Base-by-base conservation (phyloP, 2,797 vertebrate species). In the Pseudocheirus occidentalis region DNA sequence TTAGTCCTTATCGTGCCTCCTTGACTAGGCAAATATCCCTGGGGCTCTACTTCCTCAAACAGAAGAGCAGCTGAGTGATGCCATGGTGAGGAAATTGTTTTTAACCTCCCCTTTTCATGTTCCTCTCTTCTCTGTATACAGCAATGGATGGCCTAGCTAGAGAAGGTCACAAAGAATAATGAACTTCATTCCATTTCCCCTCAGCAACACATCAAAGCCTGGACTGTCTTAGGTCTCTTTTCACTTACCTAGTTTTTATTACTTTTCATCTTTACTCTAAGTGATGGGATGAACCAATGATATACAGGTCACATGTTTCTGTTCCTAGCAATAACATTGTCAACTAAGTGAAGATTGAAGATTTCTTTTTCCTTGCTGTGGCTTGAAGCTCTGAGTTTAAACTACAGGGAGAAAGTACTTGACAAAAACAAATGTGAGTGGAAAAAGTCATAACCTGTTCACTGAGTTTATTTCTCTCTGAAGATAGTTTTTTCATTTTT, bases 341-440 rank as follows among this genome's bases (percentile, higher is more conserved):
- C 31, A 92, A 90, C 55, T 24, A 94, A 12, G 27, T 90, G 73
- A 90, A 95, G 89, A 93, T 7, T 92, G 0, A 87, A 24, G 46
- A 34, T 90, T 5, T 91, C n/a, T 91, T 54, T 57, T 34, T 53
- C n/a, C 55, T 13, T 55, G 5, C 90, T 81, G 58, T 92, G n/a
- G 40, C 91, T 0, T 81, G 87, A 95, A 95, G 92, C 73, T 54
- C 7, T 89, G 56, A 94, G 92, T 27, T 27, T 73, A 73, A 59
- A 93, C 21, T 34, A 66, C 28, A 1, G 73, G 13, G 31, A 66
- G 59, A 93, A 62, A 62, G 4, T 89, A 89, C 87, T 92, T 93
- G 57, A 40, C 40, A 91, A 54, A 91, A 92, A 93, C 40, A 50
- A 94, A 94, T 91, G 13, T 91, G 58, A 94, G 89, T 87, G 91